These are phyloP conservation scores for Pogona vitticeps DNA, from an alignment of 2,113 vertebrate species.

Conservation along the genomic window DNA sequence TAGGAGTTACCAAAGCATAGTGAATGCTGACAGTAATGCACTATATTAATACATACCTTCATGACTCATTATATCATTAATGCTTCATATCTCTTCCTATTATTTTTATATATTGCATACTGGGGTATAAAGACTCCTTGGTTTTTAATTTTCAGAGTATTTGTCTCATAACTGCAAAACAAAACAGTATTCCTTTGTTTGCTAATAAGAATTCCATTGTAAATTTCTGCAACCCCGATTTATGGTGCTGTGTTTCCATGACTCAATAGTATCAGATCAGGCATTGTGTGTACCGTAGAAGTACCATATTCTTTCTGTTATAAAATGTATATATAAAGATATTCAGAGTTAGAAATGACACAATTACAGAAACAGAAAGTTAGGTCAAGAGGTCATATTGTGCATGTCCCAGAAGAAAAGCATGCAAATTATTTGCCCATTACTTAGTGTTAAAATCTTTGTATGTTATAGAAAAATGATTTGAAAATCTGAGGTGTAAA, in stretches of 20 bases:
- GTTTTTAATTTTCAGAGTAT: neutral
- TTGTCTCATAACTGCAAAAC: neutral
- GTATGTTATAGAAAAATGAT: neutral
- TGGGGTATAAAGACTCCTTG: neutral
- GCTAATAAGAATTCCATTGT: neutral
- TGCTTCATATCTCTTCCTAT: neutral
- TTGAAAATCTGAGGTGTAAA: constrained; percentile 39
- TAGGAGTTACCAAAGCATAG: neutral
- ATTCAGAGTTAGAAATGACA: neutral
- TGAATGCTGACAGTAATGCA: neutral
- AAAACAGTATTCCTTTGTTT: neutral
- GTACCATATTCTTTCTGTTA: neutral
- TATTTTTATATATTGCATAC: neutral
- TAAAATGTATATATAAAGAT: neutral
- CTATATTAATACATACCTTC: neutral
- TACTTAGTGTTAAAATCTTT: neutral
- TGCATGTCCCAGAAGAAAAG: neutral
- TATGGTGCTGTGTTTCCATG: constrained; percentile 3
- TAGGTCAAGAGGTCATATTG: neutral
- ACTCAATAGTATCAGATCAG: neutral
- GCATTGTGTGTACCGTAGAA: neutral
- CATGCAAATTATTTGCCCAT: neutral
- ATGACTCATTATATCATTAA: neutral
- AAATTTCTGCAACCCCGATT: neutral
- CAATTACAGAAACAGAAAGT: neutral